Evolutionary conservation across 2,888 invertebrate species (phyloP).

Genomic region (Priocnemis perturbator): DNA sequence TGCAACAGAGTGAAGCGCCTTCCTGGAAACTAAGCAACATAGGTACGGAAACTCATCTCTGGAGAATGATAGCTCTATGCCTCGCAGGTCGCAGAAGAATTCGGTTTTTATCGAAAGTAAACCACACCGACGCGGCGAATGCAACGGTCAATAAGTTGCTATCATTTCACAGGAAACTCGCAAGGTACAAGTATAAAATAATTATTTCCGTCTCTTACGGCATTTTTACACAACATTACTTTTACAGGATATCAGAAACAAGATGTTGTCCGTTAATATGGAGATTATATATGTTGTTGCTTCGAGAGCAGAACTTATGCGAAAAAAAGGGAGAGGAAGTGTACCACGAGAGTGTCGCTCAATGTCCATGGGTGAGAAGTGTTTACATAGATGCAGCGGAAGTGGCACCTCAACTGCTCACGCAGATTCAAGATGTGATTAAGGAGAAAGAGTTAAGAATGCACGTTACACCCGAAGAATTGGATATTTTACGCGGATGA

Average conservation of each 20-base stretch:
- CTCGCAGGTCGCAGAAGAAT: conserved; percentile 66
- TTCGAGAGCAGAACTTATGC: conserved; percentile 74
- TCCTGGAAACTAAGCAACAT: conserved; percentile 77
- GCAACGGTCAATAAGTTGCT: conserved; percentile 68
- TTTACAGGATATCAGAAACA: conserved; percentile 64
- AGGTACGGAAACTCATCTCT: conserved; percentile 52
- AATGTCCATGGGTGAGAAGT: conserved; percentile 72
- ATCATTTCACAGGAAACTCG: conserved; percentile 63
- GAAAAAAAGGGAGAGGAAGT: conserved; percentile 70
- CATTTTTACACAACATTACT: background rate
- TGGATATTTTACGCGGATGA: conserved; percentile 79
- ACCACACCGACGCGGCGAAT: conserved; percentile 50
- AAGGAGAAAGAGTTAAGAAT: conserved; percentile 85
- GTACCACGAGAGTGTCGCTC: conserved; percentile 67
- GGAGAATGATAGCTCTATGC: conserved; percentile 64
- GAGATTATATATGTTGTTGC: conserved; percentile 80
- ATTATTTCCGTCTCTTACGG: background rate
- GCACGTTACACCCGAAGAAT: conserved; percentile 86
- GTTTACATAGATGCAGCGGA: conserved; percentile 82
- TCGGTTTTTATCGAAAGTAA: conserved; percentile 48
- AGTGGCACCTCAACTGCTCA: conserved; percentile 77
- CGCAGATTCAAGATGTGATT: conserved; percentile 84
- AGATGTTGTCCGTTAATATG: conserved; percentile 79
- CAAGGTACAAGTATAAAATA: conserved; percentile 53
- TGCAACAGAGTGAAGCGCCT: conserved; percentile 72